Percentiles rank a stretch among this genome's conserved stretches.
phyloP scores from a whole-genome alignment of 2,113 vertebrate species.

The Acanthisitta chloris region DNA sequence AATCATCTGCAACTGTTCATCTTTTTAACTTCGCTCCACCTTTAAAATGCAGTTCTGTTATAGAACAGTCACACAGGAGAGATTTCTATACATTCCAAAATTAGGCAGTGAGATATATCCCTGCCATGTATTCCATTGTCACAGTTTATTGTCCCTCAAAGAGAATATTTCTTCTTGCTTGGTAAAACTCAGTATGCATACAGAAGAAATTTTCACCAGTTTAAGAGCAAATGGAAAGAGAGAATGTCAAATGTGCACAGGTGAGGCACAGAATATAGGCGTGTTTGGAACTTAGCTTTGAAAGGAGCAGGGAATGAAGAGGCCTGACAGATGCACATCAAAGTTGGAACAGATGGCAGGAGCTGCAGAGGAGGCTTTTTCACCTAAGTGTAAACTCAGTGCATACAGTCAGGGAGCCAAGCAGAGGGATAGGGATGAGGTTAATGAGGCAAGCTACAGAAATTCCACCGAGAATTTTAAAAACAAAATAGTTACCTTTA shows the following conservation, averaged over 20 bases:
- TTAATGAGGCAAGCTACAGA: conserved; percentile 1
- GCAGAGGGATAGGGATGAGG: neutral
- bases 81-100: neutral
- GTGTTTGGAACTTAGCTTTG: neutral
- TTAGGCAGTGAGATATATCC: neutral
- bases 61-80: neutral
- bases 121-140: neutral
- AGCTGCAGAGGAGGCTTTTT: neutral
- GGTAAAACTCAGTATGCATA: neutral
- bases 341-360: neutral
- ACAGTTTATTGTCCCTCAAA: neutral
- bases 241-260: neutral
- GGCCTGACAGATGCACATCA: neutral
- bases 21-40: neutral
- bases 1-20: neutral
- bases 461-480: neutral
- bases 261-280: neutral
- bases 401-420: neutral
- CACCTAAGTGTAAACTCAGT: neutral
- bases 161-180: neutral
- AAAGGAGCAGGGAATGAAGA: neutral
- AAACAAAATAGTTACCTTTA: neutral
- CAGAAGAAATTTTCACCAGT: neutral
- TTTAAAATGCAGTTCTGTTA: neutral
- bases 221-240: neutral